Conservation (phyloP, 1,140 invertebrate genomes). For the Caenorhabditis inopinata region DNA sequence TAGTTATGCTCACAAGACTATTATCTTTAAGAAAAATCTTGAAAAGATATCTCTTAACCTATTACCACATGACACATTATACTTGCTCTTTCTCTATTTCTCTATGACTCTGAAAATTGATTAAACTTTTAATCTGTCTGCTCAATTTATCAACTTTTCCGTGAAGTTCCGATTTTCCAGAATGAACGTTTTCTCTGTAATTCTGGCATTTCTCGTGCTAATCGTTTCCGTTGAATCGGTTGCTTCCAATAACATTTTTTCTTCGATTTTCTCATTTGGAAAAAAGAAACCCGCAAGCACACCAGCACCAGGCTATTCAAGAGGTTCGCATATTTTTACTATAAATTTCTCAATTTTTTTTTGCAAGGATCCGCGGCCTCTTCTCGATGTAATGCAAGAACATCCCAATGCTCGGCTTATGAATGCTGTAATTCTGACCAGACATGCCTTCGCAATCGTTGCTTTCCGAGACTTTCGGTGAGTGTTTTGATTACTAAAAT, state of each 20-base stretch:
- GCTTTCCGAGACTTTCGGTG: not conserved
- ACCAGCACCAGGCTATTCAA: not conserved
- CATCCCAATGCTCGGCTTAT: not conserved
- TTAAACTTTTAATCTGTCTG: not conserved
- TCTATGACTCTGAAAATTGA: not conserved
- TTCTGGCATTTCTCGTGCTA: not conserved
- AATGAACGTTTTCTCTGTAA: not conserved
- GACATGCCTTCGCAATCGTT: not conserved
- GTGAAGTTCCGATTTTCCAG: too few species aligned
- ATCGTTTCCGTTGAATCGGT: not conserved
- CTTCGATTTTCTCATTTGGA: slow-evolving; percentile 19
- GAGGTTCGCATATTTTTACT: not conserved
- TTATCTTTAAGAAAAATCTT: too few species aligned
- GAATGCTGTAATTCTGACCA: slow-evolving; percentile 15
- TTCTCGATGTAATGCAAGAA: not conserved
- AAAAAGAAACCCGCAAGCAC: slow-evolving; percentile 15
- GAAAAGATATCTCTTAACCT: too few species aligned
- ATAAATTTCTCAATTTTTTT: not conserved
- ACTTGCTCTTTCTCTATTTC: not conserved
- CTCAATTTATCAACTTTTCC: too few species aligned
- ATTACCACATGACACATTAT: not conserved
- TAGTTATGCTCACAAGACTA: too few species aligned
- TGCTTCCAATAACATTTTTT: slow-evolving; percentile 1
- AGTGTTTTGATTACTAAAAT: not conserved
- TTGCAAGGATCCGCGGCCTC: not conserved